Evolutionary conservation across 2,113 vertebrate genomes (phyloP), one percentile per base, ranked within the genome.

Genomic region (Bucco capensis): DNA sequence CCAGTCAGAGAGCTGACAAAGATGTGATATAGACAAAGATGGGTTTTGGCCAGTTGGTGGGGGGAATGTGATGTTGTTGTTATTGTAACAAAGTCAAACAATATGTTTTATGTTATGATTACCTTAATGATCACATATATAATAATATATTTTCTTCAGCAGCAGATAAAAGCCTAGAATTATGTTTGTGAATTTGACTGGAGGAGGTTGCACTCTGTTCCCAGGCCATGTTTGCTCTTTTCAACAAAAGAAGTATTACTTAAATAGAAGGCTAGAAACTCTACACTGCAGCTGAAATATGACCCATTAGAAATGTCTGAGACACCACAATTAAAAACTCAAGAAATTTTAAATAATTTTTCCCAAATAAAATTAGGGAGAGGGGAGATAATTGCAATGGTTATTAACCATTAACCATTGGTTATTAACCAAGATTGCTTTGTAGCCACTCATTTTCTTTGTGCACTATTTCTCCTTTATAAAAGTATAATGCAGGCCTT

Each of bases 111-210:
- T 89, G 87, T 94, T 70, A 87, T 40, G 4, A 79, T 72, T 71
- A 65, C 23, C 46, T 90, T 57, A 91, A 76, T 76, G 75, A 87
- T 76, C 19, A 50, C 15, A 38, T 69, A 47, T 14, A 44, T 67
- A 74, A n/a, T 65, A 49, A 81, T 73, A 19, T 10, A 7, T 38
- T 60, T 94, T 90, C 95, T 66, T 40, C 64, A 67, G 53, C 65
- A 90, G 49, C 44, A 87, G 53, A 69, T 67, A 89, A 92, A 95
- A 91, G 10, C 37, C 42, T 86, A 40, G n/a, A 81, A 85, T 75
- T 78, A 27, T 6, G 2, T 91, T 82, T 84, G 62, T 70, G 74
- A 87, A 87, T 89, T 65, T 93, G 50, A 89, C 75, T 85, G 66
- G 71, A 82, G 58, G 22, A 89, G 53, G n/a, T 18, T 75, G 66